Evolutionary conservation across 1,140 invertebrate species (phyloP).

Genomic region (Cylas formicarius): DNA sequence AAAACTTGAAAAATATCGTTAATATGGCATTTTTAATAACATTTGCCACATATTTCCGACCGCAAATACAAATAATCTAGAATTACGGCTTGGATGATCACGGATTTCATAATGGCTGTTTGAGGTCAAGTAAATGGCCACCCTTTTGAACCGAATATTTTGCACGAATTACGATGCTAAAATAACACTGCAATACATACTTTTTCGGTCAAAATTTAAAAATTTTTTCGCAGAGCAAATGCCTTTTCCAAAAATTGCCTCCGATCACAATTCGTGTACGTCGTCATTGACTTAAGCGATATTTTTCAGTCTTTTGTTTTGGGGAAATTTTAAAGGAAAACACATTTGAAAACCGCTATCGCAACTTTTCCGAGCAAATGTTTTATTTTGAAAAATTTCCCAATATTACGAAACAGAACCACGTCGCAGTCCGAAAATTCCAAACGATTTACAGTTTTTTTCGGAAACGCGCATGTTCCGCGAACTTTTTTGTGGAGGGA

Average conservation of each 20-base stretch:
- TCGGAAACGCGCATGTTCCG: too few species aligned
- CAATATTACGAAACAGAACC: too few species aligned
- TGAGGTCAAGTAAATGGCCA: slow-evolving; percentile 17
- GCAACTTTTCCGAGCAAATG: too few species aligned
- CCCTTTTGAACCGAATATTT: slow-evolving; percentile 6
- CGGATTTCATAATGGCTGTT: slow-evolving; percentile 12
- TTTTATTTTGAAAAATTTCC: too few species aligned
- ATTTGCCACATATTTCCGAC: slow-evolving; percentile 5
- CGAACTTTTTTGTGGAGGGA: too few species aligned
- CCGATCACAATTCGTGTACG: too few species aligned
- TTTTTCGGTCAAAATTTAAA: background rate
- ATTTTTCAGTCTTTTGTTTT: too few species aligned
- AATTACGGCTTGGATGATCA: slow-evolving; percentile 3
- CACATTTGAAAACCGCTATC: too few species aligned
- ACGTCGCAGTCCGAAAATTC: too few species aligned
- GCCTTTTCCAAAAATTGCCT: background rate
- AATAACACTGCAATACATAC: slow-evolving; percentile 11
- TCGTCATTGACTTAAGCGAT: too few species aligned
- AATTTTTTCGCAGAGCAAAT: slow-evolving; percentile 9
- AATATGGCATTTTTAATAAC: slow-evolving; percentile 16
- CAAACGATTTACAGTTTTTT: too few species aligned
- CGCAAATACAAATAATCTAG: background rate
- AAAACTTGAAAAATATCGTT: slow-evolving; percentile 23
- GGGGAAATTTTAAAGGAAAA: too few species aligned
- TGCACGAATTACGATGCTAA: background rate